These are phyloP conservation scores for Eonycteris spelaea DNA, from an alignment of 2,113 vertebrate species.

Conservation along the genomic window DNA sequence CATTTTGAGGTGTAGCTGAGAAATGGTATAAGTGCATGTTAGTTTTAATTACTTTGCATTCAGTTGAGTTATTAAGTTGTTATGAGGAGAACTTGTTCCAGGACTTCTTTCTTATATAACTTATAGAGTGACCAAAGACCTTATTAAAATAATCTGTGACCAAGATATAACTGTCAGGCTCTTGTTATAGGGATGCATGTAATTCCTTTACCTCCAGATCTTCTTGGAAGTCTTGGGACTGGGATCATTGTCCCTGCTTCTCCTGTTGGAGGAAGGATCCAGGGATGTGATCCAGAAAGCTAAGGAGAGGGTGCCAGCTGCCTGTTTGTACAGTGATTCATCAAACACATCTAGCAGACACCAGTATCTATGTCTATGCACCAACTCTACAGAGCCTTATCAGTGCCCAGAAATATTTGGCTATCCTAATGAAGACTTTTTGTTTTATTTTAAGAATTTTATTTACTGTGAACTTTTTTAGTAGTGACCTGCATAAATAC, in stretches of 20 bases:
- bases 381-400: background rate
- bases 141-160: background rate
- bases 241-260: background rate
- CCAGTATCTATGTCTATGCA: background rate
- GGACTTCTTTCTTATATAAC: background rate
- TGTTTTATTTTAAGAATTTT: background rate
- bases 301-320: background rate
- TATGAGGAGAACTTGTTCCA: background rate
- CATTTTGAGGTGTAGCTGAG: background rate
- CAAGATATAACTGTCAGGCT: background rate
- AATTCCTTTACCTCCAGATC: background rate
- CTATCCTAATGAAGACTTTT: background rate
- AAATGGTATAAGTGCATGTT: background rate
- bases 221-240: background rate
- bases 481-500: background rate
- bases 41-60: background rate
- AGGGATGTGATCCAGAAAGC: background rate
- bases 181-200: background rate
- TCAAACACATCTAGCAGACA: background rate
- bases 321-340: background rate
- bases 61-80: background rate
- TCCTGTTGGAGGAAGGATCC: background rate
- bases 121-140: background rate
- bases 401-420: background rate
- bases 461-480: background rate